Base-by-base conservation (phyloP, 2,888 invertebrate species). In the Brachylomia viminalis region DNA sequence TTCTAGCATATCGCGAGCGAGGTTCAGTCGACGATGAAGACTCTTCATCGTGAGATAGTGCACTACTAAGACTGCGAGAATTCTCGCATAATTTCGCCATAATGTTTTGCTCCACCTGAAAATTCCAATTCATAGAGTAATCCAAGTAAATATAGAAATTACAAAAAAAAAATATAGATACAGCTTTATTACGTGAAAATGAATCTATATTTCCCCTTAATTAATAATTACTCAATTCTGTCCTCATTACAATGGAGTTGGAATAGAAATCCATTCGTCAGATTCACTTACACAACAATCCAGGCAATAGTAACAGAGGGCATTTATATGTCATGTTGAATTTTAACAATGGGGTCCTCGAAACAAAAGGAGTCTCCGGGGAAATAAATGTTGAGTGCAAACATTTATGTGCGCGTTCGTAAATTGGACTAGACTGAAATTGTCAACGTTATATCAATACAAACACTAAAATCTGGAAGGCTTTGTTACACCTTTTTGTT, bases 31-130 rank as follows among this genome's bases (percentile, higher is more conserved):
- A 94, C 0, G 95, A 94, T 42, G 95, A 94, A 1, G 92, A 93
- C 4, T 96, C 95, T 75, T 96, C 96, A 17, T 96, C 96, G 30
- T 95, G 94, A 0, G 96, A 96, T 45, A 96, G 81, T 0, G 93
- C 92, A 74, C 96, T 93, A 90, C 94, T 94, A 70, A 96, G 82
- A 72, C 92, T 94, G 66, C 96, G 93, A 2, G 94, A 94, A 77
- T 93, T 95, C 77, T 95, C 95, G 65, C 95, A 95, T 23, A 95
- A 86, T 82, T 94, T 95, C 10, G 95, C 91, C 47, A 96, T 82
- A 17, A 94, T 86, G 65, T 85, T 92, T 80, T 95, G 94, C 23
- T 96, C 96, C 45, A 93, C 83, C 94, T 96, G 92, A 11, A 90
- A 79, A 67, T 67, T 54, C 1, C 10, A 23, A 66, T 27, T 8